Evolutionary conservation across 1,140 invertebrate species (phyloP).

Genomic region (Dinoponera quadriceps): DNA sequence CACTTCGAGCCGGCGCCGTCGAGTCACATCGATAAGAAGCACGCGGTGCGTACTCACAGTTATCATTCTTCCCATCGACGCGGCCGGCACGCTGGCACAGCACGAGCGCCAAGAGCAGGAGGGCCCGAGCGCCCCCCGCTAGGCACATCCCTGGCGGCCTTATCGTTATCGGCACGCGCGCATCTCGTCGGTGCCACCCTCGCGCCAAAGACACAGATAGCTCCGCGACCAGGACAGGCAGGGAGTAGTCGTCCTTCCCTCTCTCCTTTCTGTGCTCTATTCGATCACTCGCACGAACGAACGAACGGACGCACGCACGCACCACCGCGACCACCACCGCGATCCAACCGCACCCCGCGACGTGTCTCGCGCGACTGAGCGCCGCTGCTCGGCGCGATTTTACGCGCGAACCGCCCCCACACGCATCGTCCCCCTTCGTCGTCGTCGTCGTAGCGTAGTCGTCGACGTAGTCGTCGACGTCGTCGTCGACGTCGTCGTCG

Average conservation of each 20-base stretch:
- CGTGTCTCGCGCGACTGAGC: slow-evolving; percentile 69
- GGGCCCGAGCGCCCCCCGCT: slow-evolving; percentile 40
- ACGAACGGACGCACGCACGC: background rate
- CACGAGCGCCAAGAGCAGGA: slow-evolving; percentile 64
- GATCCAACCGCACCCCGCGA: slow-evolving; percentile 69
- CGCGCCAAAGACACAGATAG: slow-evolving; percentile 40
- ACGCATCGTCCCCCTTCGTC: background rate
- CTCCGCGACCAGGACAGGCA: background rate
- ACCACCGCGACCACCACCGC: slow-evolving; percentile 1
- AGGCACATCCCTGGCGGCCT: slow-evolving; percentile 54
- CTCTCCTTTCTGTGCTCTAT: background rate
- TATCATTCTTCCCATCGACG: slow-evolving; percentile 66
- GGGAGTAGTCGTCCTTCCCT: slow-evolving; percentile 4
- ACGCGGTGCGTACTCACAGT: slow-evolving; percentile 63
- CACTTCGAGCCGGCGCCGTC: too few species aligned
- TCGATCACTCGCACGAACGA: background rate
- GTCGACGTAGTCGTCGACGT: slow-evolving; percentile 20
- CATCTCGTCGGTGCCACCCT: slow-evolving; percentile 23
- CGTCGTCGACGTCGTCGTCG: slow-evolving; percentile 17
- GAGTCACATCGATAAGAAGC: slow-evolving; percentile 17
- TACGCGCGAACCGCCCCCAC: slow-evolving; percentile 70
- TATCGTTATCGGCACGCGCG: slow-evolving; percentile 58
- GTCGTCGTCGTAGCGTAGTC: background rate
- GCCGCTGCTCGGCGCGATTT: slow-evolving; percentile 66
- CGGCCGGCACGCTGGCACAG: slow-evolving; percentile 54